These are phyloP conservation scores for Lathamus discolor DNA, from an alignment of 2,113 vertebrate species.

Conservation along the genomic window DNA sequence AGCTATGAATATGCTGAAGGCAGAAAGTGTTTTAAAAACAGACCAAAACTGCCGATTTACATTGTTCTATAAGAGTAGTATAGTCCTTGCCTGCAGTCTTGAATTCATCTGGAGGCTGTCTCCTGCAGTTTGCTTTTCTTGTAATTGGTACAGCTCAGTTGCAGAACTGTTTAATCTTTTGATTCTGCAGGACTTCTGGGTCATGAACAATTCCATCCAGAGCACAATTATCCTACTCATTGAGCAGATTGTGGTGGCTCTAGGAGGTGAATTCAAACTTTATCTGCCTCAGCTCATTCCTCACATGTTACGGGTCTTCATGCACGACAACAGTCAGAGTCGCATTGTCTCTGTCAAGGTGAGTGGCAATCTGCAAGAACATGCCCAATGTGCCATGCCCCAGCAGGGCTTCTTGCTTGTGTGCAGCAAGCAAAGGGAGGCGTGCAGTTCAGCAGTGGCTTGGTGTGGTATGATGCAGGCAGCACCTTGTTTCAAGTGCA, in stretches of 20 bases:
- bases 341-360: constrained; percentile 96
- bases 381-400: accelerated
- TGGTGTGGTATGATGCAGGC: background rate
- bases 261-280: constrained; percentile 97
- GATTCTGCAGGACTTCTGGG: constrained; percentile 91
- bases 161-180: background rate
- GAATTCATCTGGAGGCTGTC: background rate
- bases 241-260: constrained; percentile 95
- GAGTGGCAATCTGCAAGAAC: background rate
- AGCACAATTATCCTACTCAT: constrained; percentile 98
- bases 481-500: background rate
- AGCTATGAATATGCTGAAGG: background rate
- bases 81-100: background rate
- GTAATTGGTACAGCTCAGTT: background rate
- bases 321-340: constrained; percentile 94
- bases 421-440: background rate
- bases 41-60: background rate
- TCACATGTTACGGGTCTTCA: constrained; percentile 97
- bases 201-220: constrained; percentile 98
- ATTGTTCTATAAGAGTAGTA: background rate
- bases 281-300: constrained; percentile 98
- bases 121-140: background rate
- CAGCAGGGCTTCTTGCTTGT: background rate
- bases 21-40: background rate
- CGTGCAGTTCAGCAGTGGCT: background rate